These are phyloP conservation scores for Eugnorisma glareosa DNA, from an alignment of 2,888 invertebrate genomes.

Conservation along the genomic window DNA sequence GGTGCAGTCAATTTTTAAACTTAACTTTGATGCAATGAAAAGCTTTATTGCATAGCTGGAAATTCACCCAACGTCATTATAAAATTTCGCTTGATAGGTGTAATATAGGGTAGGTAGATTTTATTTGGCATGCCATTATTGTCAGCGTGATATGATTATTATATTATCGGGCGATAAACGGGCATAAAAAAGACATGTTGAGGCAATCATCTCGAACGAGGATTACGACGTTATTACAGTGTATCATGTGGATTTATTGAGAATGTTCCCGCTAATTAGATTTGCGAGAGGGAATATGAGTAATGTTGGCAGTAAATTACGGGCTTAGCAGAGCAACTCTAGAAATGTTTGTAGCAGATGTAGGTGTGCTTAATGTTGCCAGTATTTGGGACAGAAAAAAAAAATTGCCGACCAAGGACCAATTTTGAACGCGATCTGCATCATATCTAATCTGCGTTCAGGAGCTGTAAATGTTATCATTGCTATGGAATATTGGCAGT, in stretches of 20 bases:
- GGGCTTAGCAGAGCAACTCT: conserved; percentile 37
- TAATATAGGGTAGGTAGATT: conserved; percentile 87
- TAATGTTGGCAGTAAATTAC: conserved; percentile 54
- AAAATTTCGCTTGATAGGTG: conserved; percentile 71
- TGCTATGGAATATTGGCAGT: neutral
- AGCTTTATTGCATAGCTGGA: conserved; percentile 17
- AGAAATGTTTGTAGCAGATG: conserved; percentile 25
- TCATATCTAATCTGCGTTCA: neutral
- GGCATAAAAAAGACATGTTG: conserved; percentile 86
- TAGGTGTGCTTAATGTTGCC: neutral
- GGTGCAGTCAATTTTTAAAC: conserved; percentile 63
- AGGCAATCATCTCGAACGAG: conserved; percentile 85
- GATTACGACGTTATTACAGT: conserved; percentile 86
- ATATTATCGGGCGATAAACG: conserved; percentile 90
- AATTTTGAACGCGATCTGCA: neutral
- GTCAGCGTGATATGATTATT: conserved; percentile 89
- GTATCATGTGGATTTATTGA: conserved; percentile 87
- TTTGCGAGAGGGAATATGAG: conserved; percentile 65
- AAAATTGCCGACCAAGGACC: neutral
- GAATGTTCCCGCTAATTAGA: conserved; percentile 81
- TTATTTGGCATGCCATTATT: conserved; percentile 90
- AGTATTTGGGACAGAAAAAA: neutral
- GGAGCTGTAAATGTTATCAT: neutral
- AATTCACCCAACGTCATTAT: conserved; percentile 63
- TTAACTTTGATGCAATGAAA: conserved; percentile 47